phyloP scores from a whole-genome alignment of 2,888 invertebrate species.

The Abrostola triplasia region DNA sequence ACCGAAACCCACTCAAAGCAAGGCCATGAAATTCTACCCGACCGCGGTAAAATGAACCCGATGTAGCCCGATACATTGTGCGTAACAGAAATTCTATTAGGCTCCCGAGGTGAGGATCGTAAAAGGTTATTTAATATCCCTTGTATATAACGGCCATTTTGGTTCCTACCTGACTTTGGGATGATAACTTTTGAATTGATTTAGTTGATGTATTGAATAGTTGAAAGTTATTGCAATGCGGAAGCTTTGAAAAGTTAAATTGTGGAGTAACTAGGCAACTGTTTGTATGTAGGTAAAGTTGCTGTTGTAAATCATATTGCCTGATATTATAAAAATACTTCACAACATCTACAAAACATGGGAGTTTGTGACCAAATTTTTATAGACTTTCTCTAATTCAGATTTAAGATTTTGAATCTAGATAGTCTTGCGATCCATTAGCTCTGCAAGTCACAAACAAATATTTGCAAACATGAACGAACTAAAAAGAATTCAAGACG shows the following conservation, averaged over 20 bases:
- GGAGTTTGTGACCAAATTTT: no score
- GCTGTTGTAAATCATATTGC: no score
- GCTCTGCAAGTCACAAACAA: background rate
- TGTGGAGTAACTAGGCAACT: background rate
- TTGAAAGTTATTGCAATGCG: background rate
- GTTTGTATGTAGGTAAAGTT: no score
- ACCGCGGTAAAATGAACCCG: constrained; percentile 8
- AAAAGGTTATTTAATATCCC: constrained; percentile 38
- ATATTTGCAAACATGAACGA: background rate
- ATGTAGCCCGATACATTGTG: constrained; percentile 23
- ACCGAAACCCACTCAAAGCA: background rate
- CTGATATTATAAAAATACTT: no score
- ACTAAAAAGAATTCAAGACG: constrained; percentile 9
- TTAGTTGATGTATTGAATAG: constrained; percentile 3
- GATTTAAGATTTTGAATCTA: no score
- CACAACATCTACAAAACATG: no score
- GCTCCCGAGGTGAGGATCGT: constrained; percentile 17
- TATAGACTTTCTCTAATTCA: no score
- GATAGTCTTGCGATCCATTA: no score
- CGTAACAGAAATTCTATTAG: constrained; percentile 37
- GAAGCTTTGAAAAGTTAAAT: background rate
- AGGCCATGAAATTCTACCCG: background rate
- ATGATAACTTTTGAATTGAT: constrained; percentile 5
- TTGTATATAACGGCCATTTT: constrained; percentile 21
- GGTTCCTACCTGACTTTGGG: constrained; percentile 4